phyloP scores from a whole-genome alignment of 2,113 vertebrate species.

The Pelecanoides urinatrix region DNA sequence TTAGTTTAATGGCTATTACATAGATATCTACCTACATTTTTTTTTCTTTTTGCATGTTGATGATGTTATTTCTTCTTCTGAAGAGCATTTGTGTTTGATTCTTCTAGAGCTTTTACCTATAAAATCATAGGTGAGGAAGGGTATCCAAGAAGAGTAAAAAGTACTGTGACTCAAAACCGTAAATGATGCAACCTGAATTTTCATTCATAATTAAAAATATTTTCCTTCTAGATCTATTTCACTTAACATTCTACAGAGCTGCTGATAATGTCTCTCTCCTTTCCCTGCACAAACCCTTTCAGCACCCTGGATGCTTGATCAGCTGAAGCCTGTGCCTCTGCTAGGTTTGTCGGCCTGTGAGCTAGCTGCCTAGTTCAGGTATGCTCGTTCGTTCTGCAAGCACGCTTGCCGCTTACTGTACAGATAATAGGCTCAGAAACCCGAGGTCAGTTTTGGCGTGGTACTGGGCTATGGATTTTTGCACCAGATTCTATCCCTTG shows the following conservation, averaged over 20 bases:
- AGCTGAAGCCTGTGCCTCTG: background rate
- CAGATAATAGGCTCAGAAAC: background rate
- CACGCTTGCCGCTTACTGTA: background rate
- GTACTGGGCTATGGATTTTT: background rate
- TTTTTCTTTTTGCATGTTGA: background rate
- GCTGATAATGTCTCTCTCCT: background rate
- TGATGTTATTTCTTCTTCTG: background rate
- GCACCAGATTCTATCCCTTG: background rate
- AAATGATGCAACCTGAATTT: background rate
- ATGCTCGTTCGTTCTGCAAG: rapidly evolving
- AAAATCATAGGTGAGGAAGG: background rate
- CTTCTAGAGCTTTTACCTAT: background rate
- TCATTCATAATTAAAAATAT: background rate
- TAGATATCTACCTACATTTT: background rate
- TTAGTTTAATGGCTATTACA: background rate
- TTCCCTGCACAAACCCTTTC: background rate
- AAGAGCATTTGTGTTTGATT: background rate
- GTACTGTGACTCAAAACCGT: background rate
- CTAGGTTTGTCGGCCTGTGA: background rate
- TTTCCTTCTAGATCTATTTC: background rate
- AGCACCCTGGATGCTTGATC: background rate
- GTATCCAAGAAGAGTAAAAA: background rate
- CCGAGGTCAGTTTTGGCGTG: background rate
- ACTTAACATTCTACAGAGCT: background rate
- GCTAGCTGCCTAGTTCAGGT: background rate